These are phyloP conservation scores for Ellobium chinense DNA, from an alignment of 2,888 invertebrate species.

Conservation along the genomic window DNA sequence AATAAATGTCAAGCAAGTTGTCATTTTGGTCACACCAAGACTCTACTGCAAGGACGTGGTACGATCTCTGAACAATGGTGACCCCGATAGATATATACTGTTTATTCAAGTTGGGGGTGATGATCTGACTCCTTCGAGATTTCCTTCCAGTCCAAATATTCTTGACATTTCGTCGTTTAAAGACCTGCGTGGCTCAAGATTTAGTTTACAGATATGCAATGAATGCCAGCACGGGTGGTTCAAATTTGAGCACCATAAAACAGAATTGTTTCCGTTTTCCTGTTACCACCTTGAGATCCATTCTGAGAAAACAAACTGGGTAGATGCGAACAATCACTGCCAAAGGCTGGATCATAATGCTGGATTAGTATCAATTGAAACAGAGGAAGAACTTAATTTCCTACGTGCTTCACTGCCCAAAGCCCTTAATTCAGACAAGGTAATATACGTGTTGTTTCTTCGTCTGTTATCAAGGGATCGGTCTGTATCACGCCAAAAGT, in stretches of 20 bases:
- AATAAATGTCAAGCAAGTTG: too few relatives aligned
- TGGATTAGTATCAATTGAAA: conserved; percentile 9
- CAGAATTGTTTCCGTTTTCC: neutral
- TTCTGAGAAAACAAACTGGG: neutral
- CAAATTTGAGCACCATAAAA: neutral
- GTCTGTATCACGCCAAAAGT: too few relatives aligned
- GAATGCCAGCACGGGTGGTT: neutral
- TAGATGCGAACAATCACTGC: neutral
- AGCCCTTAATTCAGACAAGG: neutral
- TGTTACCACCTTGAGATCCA: neutral
- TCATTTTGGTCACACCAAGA: too few relatives aligned
- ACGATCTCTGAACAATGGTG: too few relatives aligned
- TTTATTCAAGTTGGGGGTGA: too few relatives aligned
- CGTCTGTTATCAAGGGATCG: too few relatives aligned
- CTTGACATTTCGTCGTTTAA: neutral
- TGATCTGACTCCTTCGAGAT: too few relatives aligned
- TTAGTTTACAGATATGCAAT: neutral
- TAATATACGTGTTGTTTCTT: too few relatives aligned
- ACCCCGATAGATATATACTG: too few relatives aligned
- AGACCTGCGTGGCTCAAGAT: neutral
- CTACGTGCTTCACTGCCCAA: neutral
- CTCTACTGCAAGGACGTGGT: too few relatives aligned
- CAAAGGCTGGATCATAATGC: neutral
- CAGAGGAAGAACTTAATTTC: conserved; percentile 14
- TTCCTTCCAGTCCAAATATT: neutral